Evolutionary conservation across 2,797 vertebrate genomes (phyloP).

Genomic region (Lophius americanus): DNA sequence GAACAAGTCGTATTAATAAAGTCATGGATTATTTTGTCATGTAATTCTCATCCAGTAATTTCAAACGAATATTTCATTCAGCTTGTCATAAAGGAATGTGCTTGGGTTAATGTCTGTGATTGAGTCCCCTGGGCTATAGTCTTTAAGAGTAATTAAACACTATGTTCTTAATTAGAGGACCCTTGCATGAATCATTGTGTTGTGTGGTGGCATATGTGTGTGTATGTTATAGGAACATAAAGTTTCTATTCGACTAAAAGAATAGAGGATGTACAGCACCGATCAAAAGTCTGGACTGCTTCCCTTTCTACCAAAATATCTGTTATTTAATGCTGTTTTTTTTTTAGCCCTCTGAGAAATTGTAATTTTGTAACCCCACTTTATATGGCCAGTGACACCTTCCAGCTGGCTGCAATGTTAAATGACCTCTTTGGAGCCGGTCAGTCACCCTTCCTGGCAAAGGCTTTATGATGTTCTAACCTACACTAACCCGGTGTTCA

Average conservation of each 20-base stretch:
- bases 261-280: neutral
- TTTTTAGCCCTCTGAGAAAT: neutral
- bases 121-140: constrained; percentile 28
- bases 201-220: constrained; percentile 6
- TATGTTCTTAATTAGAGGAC: constrained; percentile 24
- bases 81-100: constrained; percentile 10
- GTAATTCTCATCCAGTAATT: constrained; percentile 4
- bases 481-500: constrained; percentile 2
- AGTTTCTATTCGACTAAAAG: neutral
- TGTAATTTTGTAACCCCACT: neutral
- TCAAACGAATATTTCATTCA: constrained; percentile 11
- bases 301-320: no score
- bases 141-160: constrained; percentile 27
- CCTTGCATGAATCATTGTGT: constrained; percentile 16
- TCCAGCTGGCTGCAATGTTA: neutral
- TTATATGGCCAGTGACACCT: neutral
- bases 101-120: constrained; percentile 10
- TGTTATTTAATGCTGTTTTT: neutral
- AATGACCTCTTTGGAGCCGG: constrained; percentile 8
- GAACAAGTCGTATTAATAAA: constrained; percentile 48
- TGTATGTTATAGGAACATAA: neutral
- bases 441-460: neutral
- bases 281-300: no score
- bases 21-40: constrained; percentile 42
- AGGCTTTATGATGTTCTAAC: constrained; percentile 6